Evolutionary conservation across 1,140 invertebrate species (phyloP).

Genomic region (Notospermus geniculatus): DNA sequence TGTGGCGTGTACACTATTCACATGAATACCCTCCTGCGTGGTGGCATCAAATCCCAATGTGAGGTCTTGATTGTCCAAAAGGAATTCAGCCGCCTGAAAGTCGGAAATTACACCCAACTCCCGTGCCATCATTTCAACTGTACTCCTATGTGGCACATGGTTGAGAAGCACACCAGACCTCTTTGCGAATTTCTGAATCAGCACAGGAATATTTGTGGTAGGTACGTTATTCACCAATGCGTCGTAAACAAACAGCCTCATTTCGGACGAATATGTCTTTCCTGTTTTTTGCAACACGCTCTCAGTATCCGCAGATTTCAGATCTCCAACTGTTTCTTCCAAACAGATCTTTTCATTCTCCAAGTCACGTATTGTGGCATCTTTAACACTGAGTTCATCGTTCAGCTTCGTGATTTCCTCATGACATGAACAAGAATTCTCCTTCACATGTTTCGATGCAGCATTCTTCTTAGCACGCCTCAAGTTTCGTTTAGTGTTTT

Average conservation of each 20-base stretch:
- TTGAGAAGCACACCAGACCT: not conserved
- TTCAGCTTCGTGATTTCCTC: not conserved
- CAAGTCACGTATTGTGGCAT: not conserved
- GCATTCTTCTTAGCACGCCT: too few relatives aligned
- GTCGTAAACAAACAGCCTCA: slow-evolving; percentile 3
- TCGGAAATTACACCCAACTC: slow-evolving; percentile 5
- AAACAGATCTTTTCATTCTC: slow-evolving; percentile 2
- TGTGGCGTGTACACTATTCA: slow-evolving; percentile 14
- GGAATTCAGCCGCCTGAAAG: not conserved
- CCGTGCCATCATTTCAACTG: not conserved
- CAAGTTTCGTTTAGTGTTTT: too few relatives aligned
- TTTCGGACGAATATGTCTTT: slow-evolving; percentile 7
- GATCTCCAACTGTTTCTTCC: not conserved
- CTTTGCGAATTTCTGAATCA: not conserved
- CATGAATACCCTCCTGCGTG: slow-evolving; percentile 10
- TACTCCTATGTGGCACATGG: slow-evolving; percentile 2
- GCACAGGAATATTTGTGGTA: not conserved
- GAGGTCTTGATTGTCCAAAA: not conserved
- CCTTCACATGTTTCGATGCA: too few relatives aligned
- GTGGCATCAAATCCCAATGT: slow-evolving; percentile 11
- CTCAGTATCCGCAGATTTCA: not conserved
- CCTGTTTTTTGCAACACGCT: not conserved
- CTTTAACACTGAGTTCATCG: slow-evolving; percentile 3
- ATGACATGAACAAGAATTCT: not conserved
- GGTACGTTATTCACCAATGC: slow-evolving; percentile 4